Evolutionary conservation across 2,113 vertebrate genomes (phyloP).

Genomic region (Lethenteron camtschaticum): DNA sequence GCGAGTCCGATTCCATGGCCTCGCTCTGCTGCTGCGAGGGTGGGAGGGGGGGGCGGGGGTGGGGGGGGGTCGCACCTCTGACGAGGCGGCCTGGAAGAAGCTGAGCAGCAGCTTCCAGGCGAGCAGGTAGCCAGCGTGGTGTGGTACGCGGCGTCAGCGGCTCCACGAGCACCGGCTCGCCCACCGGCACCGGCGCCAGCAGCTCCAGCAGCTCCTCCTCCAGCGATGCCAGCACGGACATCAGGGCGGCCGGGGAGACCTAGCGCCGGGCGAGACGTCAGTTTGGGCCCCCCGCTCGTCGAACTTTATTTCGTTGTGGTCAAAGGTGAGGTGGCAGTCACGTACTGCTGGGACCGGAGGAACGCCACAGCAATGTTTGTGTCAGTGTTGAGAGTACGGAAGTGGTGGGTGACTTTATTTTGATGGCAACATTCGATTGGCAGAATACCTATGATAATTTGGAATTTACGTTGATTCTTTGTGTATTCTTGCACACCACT

Average conservation of each 20-base stretch:
- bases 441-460: too few relatives aligned
- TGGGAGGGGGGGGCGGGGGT: background rate
- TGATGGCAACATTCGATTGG: too few relatives aligned
- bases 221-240: constrained; percentile 42
- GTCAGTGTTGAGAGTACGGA: too few relatives aligned
- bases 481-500: too few relatives aligned
- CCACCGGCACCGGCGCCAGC: constrained; percentile 49
- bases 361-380: too few relatives aligned
- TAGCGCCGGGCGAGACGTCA: constrained; percentile 13
- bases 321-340: too few relatives aligned
- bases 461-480: too few relatives aligned
- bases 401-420: too few relatives aligned
- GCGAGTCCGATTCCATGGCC: too few relatives aligned
- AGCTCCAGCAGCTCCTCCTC: constrained; percentile 60
- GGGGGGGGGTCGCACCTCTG: constrained; percentile 35
- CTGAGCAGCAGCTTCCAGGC: constrained; percentile 72
- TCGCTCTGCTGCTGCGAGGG: constrained; percentile 20
- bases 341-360: too few relatives aligned
- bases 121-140: constrained; percentile 65
- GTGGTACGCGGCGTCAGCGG: constrained; percentile 62
- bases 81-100: constrained; percentile 76
- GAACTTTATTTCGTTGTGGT: too few relatives aligned
- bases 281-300: too few relatives aligned
- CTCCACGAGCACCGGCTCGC: constrained; percentile 57
- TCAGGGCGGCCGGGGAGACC: constrained; percentile 68